Conservation (phyloP, 2,113 vertebrate genomes). For the Bufo bufo region DNA sequence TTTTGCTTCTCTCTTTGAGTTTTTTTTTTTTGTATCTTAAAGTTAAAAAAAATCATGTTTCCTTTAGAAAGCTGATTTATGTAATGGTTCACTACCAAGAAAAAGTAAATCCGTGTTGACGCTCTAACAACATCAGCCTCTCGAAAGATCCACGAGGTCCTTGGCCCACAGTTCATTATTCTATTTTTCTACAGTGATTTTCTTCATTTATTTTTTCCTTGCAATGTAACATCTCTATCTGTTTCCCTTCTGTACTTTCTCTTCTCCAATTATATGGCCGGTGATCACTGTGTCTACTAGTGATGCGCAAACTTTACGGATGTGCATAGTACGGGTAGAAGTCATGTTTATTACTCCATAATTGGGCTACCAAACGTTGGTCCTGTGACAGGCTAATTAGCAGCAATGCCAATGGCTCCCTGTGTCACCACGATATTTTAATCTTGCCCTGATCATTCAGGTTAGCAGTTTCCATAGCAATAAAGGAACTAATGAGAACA, state of each 20-base stretch:
- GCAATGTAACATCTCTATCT: background rate
- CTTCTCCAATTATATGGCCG: slow-evolving; percentile 30
- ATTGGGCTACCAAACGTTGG: slow-evolving; percentile 50
- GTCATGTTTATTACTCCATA: slow-evolving; percentile 49
- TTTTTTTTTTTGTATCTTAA: background rate
- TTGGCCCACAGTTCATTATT: background rate
- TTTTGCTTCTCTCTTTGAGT: background rate
- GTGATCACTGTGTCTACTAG: slow-evolving; percentile 31
- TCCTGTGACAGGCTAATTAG: slow-evolving; percentile 47
- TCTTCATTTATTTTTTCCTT: background rate
- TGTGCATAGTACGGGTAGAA: background rate
- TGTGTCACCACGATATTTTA: slow-evolving; percentile 16
- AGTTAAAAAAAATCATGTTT: background rate
- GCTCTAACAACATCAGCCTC: background rate
- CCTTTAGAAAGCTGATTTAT: background rate
- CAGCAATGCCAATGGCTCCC: background rate
- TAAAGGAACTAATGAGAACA: slow-evolving; percentile 31
- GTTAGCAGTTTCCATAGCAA: slow-evolving; percentile 53
- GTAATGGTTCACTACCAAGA: background rate
- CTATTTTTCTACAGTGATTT: background rate
- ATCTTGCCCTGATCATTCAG: background rate
- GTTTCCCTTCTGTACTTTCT: background rate
- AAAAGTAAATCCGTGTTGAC: background rate
- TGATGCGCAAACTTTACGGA: background rate
- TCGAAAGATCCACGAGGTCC: background rate